Evolutionary conservation across 2,888 invertebrate species (phyloP), one percentile per base, ranked within the genome.

Genomic region (Xestia xanthographa): DNA sequence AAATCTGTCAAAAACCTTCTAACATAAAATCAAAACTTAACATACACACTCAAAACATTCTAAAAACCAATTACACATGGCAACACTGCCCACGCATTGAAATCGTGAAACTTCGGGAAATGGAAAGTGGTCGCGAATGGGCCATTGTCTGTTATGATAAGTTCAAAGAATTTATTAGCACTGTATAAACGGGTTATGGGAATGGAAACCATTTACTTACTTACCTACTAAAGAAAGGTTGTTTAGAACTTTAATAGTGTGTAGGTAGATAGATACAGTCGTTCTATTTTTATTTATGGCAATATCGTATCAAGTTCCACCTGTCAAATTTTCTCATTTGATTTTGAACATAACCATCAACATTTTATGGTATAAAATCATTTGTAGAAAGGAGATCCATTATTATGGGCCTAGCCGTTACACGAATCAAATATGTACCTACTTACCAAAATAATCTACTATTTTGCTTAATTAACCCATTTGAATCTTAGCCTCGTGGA

Each of bases 51-150:
- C 56, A 9, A 71, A 79, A 79, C 82, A 82, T 81, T 84, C 80
- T 82, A 86, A 82, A 77, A 72, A 66, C 60, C 48, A 79, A 85
- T 71, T 81, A 79, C 73, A 83, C 83, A 85, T 79, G 87, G 41
- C n/a, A 63, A 41, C 63, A 63, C 17, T 85, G 86, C 86, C 88
- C 79, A 89, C 88, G 86, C 87, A 83, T 83, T 68, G 76, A 68
- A 81, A 75, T 66, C 80, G 82, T 84, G 87, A 84, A 85, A 84
- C 88, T 85, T 75, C 79, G 88, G 86, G 83, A 90, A 90, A 90
- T 84, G 83, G 90, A 90, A 90, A 90, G 90, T 90, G 84, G 80
- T 72, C 80, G 81, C 71, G 75, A 80, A 79, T 70, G 72, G 62
- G 58, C 80, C 83, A 87, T 87, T 87, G 87, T 87, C 65, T 83